phyloP scores from a whole-genome alignment of 2,888 invertebrate species.

The Minunthozetes semirufus region DNA sequence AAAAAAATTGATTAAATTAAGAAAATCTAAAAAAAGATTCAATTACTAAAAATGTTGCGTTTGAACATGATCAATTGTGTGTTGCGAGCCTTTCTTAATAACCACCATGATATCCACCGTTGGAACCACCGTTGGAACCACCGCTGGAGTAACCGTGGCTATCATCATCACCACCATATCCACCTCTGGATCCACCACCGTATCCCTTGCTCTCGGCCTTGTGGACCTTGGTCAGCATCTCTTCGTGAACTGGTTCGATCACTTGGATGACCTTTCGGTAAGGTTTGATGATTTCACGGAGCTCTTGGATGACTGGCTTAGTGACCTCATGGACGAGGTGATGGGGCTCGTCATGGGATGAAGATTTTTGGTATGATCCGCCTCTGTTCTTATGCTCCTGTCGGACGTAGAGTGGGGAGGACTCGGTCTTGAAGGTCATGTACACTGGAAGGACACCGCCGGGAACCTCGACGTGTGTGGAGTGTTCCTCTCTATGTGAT shows the following conservation, averaged over 20 bases:
- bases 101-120: slow-evolving; percentile 4
- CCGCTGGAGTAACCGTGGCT: neutral
- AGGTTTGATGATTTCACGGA: slow-evolving; percentile 27
- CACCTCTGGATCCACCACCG: neutral
- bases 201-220: neutral
- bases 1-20: too few species aligned
- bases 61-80: too few species aligned
- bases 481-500: neutral
- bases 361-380: slow-evolving; percentile 14
- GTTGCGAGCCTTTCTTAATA: neutral
- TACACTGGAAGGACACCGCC: slow-evolving; percentile 27
- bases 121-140: neutral
- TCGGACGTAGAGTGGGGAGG: slow-evolving; percentile 26
- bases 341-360: slow-evolving; percentile 32
- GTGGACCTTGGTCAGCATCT: slow-evolving; percentile 24
- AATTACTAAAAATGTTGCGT: too few species aligned
- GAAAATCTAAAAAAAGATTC: too few species aligned
- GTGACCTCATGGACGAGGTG: slow-evolving; percentile 33
- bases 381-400: slow-evolving; percentile 31
- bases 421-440: slow-evolving; percentile 32
- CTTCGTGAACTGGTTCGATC: slow-evolving; percentile 29
- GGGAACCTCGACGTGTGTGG: slow-evolving; percentile 30
- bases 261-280: slow-evolving; percentile 20
- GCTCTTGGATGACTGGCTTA: slow-evolving; percentile 32
- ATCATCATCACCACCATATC: neutral